phyloP scores from a whole-genome alignment of 1,140 invertebrate genomes.

The Drosophila gunungcola region DNA sequence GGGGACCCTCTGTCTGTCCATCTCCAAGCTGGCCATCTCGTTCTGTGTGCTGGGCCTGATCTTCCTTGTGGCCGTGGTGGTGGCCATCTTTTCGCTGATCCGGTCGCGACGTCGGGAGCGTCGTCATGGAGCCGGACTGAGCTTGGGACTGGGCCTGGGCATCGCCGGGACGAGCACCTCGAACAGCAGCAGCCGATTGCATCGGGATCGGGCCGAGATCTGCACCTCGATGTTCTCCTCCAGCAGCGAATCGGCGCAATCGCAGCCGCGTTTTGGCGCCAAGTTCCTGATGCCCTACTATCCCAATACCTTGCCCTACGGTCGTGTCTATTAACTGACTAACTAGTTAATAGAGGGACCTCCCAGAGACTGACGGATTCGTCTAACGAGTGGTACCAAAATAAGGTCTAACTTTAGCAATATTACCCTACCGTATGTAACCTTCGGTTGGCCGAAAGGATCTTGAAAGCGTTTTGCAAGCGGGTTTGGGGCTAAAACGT shows the following conservation, averaged over 20 bases:
- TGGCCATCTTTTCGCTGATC: constrained; percentile 88
- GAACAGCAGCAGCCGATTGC: constrained; percentile 69
- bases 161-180: constrained; percentile 58
- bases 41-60: constrained; percentile 89
- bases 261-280: constrained; percentile 74
- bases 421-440: constrained; percentile 11
- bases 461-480: constrained; percentile 62
- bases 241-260: constrained; percentile 80
- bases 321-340: constrained; percentile 71
- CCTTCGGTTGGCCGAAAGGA: constrained; percentile 48
- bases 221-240: constrained; percentile 84
- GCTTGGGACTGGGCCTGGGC: constrained; percentile 31
- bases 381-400: constrained; percentile 75
- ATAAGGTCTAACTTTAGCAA: constrained; percentile 52
- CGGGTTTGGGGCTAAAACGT: constrained; percentile 43
- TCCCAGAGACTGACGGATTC: constrained; percentile 74
- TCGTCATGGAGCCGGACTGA: constrained; percentile 37
- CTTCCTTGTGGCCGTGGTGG: constrained; percentile 88
- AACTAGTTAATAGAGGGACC: not conserved
- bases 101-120: constrained; percentile 85
- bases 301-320: constrained; percentile 80
- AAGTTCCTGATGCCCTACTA: constrained; percentile 84
- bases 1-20: constrained; percentile 88
- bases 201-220: constrained; percentile 62
- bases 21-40: constrained; percentile 89